Evolutionary conservation across 2,888 invertebrate genomes (phyloP), one percentile per base, ranked within the genome.

Genomic region (Hemistola chrysoprasaria): DNA sequence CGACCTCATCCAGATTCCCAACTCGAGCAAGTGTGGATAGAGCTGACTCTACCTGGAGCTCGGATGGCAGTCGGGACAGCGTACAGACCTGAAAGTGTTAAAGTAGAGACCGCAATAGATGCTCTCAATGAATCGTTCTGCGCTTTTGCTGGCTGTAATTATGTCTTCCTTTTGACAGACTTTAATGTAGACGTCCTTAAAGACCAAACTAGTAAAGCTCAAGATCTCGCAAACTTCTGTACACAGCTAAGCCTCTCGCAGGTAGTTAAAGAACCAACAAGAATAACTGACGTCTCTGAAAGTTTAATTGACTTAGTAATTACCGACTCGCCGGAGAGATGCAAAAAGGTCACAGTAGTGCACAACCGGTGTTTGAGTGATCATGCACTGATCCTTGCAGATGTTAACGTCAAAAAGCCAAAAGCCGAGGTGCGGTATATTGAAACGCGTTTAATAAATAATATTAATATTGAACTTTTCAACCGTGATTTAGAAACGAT

Each of bases 111-210:
- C n/a, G n/a, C n/a, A n/a, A n/a, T n/a, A n/a, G n/a, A n/a, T n/a
- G n/a, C 45, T 2, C 32, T 56, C 0, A 42, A 40, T 24, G 49
- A 56, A 9, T 53, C 53, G 0, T 1, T 53, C 0, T 44, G 28
- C 8, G 2, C 11, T 1, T 38, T 47, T 11, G 24, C 43, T 0
- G 6, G 37, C 8, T 51, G 50, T 34, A 30, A 50, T 8, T 25
- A 41, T 10, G 11, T 40, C 1, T 44, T 30, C 22, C 1, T 55
- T 1, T 6, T 52, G 1, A 26, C 40, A 0, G 53, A 53, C 8
- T 35, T 53, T 22, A 53, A 53, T 25, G 23, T 47, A 1, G n/a
- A n/a, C n/a, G n/a, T n/a, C n/a, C n/a, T n/a, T n/a, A n/a, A n/a
- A n/a, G n/a, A n/a, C n/a, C n/a, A 30, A 53, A 21, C 6, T 1